Conservation (phyloP, 2,888 invertebrate genomes). For the Agriopis leucophaearia region DNA sequence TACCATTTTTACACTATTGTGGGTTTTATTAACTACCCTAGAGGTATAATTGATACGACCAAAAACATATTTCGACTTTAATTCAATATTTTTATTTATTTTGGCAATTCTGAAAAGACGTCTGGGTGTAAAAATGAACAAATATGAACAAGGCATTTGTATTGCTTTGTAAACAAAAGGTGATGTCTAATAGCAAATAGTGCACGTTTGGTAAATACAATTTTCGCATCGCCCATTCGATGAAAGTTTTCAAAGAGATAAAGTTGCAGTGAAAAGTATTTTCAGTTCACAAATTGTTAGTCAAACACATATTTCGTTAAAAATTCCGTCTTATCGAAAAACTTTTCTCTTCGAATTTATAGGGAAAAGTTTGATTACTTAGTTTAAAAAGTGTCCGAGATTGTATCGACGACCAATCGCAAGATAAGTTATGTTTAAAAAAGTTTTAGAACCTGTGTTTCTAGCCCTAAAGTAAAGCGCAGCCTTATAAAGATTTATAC, state of each 20-base stretch:
- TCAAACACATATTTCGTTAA: conserved; percentile 5
- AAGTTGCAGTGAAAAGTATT: not conserved
- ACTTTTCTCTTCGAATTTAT: conserved; percentile 10
- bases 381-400: conserved; percentile 7
- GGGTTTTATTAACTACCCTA: too few relatives aligned
- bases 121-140: too few relatives aligned
- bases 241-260: not conserved
- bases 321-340: conserved; percentile 12
- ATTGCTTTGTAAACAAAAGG: too few relatives aligned
- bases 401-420: conserved; percentile 14
- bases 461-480: not conserved
- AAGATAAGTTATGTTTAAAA: not conserved
- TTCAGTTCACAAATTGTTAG: conserved; percentile 3
- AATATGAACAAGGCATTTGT: too few relatives aligned
- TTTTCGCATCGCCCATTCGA: not conserved
- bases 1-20: too few relatives aligned
- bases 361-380: conserved; percentile 22
- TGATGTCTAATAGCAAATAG: too few relatives aligned
- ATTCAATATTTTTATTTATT: too few relatives aligned
- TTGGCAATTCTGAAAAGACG: too few relatives aligned
- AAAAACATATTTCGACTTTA: too few relatives aligned
- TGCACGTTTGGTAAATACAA: too few relatives aligned
- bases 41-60: too few relatives aligned
- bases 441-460: not conserved
- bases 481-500: not conserved